Base-by-base conservation (phyloP, 92 coral and sea anemone genomes). In the Nematostella vectensis region DNA sequence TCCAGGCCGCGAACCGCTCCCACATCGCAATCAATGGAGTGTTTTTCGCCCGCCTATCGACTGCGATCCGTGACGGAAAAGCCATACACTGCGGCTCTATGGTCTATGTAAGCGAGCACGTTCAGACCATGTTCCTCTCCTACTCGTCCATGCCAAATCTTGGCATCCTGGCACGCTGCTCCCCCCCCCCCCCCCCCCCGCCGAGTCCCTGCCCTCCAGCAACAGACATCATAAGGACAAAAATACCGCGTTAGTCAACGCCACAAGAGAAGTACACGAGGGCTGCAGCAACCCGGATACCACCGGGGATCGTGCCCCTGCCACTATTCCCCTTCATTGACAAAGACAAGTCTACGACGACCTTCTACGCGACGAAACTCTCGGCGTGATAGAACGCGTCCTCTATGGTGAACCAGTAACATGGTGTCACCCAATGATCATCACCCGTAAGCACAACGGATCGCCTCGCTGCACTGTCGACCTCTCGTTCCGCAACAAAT, bases 401-500 rank as follows among this genome's bases (percentile, higher is more conserved):
- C n/a, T n/a, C n/a, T n/a, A n/a, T n/a, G n/a, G n/a, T n/a, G n/a
- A n/a, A n/a, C n/a, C n/a, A n/a, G n/a, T n/a, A n/a, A n/a, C n/a
- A n/a, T n/a, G n/a, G n/a, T n/a, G n/a, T n/a, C n/a, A n/a, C n/a
- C n/a, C n/a, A n/a, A 76, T 76, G 72, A 68, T 69, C 13, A 36
- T 76, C 15, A 69, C 83, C 0, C 49, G 71, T 2, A 62, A 69
- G 48, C 71, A 69, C 25, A 71, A 76, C 44, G 71, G 83, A 33
- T 76, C 71, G 22, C 77, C 75, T 0, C 68, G 55, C 13, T 69
- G 75, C 29, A 72, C 85, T 0, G 80, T 72, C 2, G 66, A 69
- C 24, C 62, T 63, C 63, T 67, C 69, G 8, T 69, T 63, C 4
- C 63, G 67, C 4, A 75, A 68, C 55, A 60, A 75, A 18, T 68